Percentiles rank a stretch among this genome's conserved stretches.
Evolutionary conservation across 2,888 invertebrate genomes (phyloP).

Genomic region (Cerastis leucographa): DNA sequence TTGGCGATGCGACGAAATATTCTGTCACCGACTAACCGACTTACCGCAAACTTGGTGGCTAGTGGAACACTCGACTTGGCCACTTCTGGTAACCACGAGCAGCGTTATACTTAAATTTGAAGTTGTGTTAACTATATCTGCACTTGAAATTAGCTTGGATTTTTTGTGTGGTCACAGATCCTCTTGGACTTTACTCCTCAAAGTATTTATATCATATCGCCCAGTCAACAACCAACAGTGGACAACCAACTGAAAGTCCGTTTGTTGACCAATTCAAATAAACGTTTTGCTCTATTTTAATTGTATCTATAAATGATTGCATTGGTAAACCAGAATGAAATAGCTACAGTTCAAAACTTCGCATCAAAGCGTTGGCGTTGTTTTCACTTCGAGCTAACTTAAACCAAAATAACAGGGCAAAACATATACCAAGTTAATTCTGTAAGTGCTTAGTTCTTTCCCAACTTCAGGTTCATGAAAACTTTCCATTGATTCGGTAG

Average conservation of each 20-base stretch:
- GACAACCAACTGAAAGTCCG: not conserved
- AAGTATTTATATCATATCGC: not conserved
- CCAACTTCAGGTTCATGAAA: slow-evolving; percentile 24
- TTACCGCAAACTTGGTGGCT: slow-evolving; percentile 3
- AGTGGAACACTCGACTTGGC: not conserved
- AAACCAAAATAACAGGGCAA: slow-evolving; percentile 2
- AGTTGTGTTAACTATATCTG: not conserved
- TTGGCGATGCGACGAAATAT: slow-evolving; percentile 8
- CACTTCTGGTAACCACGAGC: not conserved
- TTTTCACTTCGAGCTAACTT: not conserved
- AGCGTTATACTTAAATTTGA: not conserved
- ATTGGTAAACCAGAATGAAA: not conserved
- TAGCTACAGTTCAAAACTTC: not conserved
- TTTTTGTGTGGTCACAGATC: not conserved
- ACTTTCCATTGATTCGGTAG: slow-evolving; percentile 26
- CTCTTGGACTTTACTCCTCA: not conserved
- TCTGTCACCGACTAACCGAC: not conserved
- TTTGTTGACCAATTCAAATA: not conserved
- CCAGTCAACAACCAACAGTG: not conserved
- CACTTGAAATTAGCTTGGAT: not conserved
- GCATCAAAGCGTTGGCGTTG: not conserved
- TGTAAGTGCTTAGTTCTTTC: slow-evolving; percentile 10
- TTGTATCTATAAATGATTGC: not conserved
- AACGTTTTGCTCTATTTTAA: too few species aligned
- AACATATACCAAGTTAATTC: slow-evolving; percentile 24